phyloP scores from a whole-genome alignment of 2,888 invertebrate species.

The Podotricha telesiphe region DNA sequence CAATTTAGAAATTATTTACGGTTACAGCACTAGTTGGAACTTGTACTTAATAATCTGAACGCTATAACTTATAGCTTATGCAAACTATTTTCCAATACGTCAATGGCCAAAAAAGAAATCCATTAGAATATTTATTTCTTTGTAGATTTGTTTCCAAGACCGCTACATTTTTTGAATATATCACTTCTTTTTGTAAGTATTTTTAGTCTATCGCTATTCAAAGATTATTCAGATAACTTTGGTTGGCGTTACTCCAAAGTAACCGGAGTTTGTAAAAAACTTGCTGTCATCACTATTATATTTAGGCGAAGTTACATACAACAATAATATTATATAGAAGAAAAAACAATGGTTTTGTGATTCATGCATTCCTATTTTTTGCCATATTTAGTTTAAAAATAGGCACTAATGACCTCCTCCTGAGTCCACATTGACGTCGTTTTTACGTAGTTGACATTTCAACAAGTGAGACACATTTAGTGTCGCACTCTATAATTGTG shows the following conservation, averaged over 20 bases:
- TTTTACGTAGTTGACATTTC: too few relatives aligned
- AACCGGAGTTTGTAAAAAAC: slow-evolving; percentile 4
- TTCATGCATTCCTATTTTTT: neutral
- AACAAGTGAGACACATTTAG: too few relatives aligned
- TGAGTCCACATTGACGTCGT: too few relatives aligned
- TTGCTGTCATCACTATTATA: slow-evolving; percentile 9
- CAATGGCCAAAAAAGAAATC: neutral
- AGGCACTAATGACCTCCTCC: too few relatives aligned
- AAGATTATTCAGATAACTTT: slow-evolving; percentile 13
- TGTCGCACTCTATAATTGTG: neutral
- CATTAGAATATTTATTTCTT: neutral
- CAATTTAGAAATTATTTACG: too few relatives aligned
- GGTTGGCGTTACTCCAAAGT: slow-evolving; percentile 16
- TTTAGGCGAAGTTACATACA: neutral
- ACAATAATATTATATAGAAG: neutral
- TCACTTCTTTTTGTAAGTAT: slow-evolving; percentile 1
- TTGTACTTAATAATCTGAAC: neutral
- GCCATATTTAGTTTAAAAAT: too few relatives aligned
- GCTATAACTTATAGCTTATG: neutral
- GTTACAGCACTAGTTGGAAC: too few relatives aligned
- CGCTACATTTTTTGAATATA: neutral
- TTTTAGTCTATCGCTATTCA: slow-evolving; percentile 11
- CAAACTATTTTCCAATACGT: neutral
- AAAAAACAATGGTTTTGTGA: neutral
- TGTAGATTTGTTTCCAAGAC: neutral